Percentiles rank a stretch among this genome's conserved stretches.
Evolutionary conservation across 92 coral and sea anemone genomes (phyloP).

Genomic region (Zoanthus gigantus): DNA sequence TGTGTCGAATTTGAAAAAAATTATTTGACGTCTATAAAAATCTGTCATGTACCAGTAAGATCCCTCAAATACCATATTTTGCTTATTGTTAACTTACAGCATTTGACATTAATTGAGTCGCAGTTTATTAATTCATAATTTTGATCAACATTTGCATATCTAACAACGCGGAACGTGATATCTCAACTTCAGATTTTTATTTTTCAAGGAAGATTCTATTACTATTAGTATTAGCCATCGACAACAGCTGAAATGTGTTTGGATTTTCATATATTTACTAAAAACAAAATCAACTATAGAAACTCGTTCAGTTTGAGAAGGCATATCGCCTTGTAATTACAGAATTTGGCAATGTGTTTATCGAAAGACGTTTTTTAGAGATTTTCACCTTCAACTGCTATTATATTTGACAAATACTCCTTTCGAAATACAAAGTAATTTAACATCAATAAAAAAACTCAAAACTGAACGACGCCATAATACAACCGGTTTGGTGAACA

Average conservation of each 20-base stretch:
- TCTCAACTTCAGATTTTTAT: neutral
- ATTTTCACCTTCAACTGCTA: no score
- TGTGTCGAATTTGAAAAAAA: no score
- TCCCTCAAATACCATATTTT: neutral
- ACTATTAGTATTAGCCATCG: neutral
- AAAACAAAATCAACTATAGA: no score
- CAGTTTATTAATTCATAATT: constrained; percentile 21
- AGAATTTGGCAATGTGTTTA: no score
- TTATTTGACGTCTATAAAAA: no score
- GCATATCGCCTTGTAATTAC: no score
- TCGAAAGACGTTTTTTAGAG: no score
- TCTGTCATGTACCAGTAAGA: neutral
- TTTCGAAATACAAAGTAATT: neutral
- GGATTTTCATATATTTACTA: neutral
- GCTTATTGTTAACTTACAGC: neutral
- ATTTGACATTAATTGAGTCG: neutral
- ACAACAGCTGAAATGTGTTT: neutral
- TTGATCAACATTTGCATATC: constrained; percentile 4
- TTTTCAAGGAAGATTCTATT: neutral
- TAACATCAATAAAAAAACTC: neutral
- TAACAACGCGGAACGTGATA: neutral
- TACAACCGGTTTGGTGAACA: neutral
- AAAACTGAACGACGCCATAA: neutral
- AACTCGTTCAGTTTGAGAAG: no score
- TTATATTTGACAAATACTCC: neutral